Conservation (phyloP, 2,797 vertebrate species). For the Lacerta viridis region DNA sequence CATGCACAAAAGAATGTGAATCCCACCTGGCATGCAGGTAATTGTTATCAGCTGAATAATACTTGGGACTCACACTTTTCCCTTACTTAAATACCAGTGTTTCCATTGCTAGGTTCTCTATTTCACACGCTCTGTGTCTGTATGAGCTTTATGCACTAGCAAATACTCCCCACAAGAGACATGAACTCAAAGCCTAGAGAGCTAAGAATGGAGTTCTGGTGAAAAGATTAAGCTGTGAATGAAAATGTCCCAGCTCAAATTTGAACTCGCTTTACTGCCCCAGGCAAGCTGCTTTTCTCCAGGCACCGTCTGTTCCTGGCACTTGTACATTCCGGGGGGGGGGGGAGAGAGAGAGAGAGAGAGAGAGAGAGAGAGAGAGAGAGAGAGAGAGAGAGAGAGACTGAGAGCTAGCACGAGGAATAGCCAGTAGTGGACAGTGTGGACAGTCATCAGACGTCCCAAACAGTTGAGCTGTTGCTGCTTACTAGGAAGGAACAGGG, state of each 20-base stretch:
- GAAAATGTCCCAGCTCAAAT: background rate
- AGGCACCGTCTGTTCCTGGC: background rate
- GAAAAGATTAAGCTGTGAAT: background rate
- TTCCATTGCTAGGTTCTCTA: background rate
- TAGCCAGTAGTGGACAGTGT: background rate
- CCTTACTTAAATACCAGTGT: background rate
- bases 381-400: too few species aligned
- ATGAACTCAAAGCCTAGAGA: background rate
- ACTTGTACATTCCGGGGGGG: background rate
- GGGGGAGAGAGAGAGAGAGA: too few species aligned
- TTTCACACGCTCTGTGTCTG: background rate
- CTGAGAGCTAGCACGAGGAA: background rate
- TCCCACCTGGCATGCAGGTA: slow-evolving; percentile 32
- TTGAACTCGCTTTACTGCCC: background rate
- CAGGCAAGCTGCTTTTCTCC: background rate
- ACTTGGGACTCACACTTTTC: slow-evolving; percentile 10
- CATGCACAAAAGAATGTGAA: slow-evolving; percentile 47
- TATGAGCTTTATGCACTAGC: background rate
- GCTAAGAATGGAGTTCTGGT: too few species aligned
- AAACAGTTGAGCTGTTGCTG: too few species aligned
- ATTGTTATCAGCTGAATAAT: slow-evolving; percentile 25
- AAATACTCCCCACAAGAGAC: background rate
- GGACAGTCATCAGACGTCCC: too few species aligned
- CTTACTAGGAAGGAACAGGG: too few species aligned
- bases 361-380: too few species aligned